Percentiles rank a stretch among this genome's conserved stretches.
These are phyloP conservation scores for Pterocles burchelli DNA, from an alignment of 2,113 vertebrate species.

Conservation along the genomic window DNA sequence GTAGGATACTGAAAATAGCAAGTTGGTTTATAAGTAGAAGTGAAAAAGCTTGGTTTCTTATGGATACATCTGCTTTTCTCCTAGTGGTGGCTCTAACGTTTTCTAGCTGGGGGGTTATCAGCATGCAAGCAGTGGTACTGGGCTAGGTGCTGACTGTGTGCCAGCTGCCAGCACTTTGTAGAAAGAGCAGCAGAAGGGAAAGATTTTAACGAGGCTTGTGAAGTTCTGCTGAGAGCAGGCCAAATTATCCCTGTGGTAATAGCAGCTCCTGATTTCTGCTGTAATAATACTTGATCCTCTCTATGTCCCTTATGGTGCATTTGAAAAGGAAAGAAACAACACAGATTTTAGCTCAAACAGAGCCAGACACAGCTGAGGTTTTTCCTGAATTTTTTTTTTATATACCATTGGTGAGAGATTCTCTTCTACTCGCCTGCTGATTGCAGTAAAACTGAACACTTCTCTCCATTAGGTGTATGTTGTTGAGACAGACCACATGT, in stretches of 20 bases:
- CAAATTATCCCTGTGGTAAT: background rate
- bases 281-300: background rate
- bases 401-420: background rate
- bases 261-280: background rate
- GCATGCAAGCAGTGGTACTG: background rate
- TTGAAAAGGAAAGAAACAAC: background rate
- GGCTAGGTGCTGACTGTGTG: background rate
- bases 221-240: background rate
- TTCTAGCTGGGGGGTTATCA: background rate
- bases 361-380: background rate
- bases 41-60: background rate
- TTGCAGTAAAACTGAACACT: background rate
- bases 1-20: background rate
- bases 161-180: background rate
- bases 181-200: background rate
- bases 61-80: background rate
- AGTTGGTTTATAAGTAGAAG: background rate
- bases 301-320: background rate
- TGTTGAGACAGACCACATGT: background rate
- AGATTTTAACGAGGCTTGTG: background rate
- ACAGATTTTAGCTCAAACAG: background rate
- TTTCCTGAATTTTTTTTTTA: background rate
- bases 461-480: background rate
- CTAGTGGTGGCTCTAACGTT: background rate
- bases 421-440: background rate